Evolutionary conservation across 1,140 invertebrate species (phyloP), one percentile per base, ranked within the genome.

Genomic region (Zaprionus lachaisei): DNA sequence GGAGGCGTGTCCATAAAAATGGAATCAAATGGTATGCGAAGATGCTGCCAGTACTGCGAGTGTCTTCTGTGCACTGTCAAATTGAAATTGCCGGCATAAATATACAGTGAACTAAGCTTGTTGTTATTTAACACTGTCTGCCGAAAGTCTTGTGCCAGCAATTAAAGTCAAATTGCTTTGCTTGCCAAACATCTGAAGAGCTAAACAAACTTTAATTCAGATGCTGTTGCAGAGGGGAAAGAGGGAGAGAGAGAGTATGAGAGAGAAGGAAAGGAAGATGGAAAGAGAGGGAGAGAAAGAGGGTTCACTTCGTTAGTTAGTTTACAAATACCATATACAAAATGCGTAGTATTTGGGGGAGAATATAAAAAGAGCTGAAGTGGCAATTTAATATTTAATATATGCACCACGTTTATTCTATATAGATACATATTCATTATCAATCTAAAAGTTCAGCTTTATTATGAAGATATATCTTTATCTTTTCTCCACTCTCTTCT

Each of bases 1-100:
- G n/a, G 41, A 9, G 41, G n/a, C 41, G 41, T 17, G 55, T 17
- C 20, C 66, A 60, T 68, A 68, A 68, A 68, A 60, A 58, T 22
- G 54, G 57, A 60, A 68, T 49, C 56, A 68, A 68, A 49, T 56
- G 54, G 54, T 3, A 56, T 26, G 54, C 26, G 5, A 56, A 56
- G 15, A 55, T 55, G 7, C 24, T 17, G 20, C 47, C n/a, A n/a
- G 15, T 2, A 44, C 38, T n/a, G 38, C 6, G 2, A 17, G n/a
- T 47, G 41, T 47, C 6, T 17, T 9, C 41, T 17, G 6, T 47
- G 41, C n/a, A 47, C 6, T 17, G 41, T 17, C 6, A n/a, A 47
- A 51, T 24, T 51, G 11, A 24, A 51, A 51, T 24, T 51, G 20
- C 9, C 47, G 5, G 24, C 14, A 31, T 15, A n/a, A 26, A 56